phyloP scores from a whole-genome alignment of 1,140 invertebrate species.

The Aphis gossypii region DNA sequence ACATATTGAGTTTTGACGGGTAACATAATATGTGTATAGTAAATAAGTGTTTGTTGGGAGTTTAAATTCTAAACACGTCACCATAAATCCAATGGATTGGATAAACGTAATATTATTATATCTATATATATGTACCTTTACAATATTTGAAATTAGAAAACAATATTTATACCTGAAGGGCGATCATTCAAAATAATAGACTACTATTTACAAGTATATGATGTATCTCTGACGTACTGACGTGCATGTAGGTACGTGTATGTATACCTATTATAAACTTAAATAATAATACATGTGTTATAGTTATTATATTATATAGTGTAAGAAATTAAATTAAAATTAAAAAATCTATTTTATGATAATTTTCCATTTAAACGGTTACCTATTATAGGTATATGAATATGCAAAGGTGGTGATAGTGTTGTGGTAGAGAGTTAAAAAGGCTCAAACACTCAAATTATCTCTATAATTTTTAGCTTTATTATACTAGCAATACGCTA shows the following conservation, averaged over 20 bases:
- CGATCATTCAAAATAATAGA: constrained; percentile 37
- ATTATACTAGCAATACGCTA: too few relatives aligned
- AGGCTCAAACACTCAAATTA: too few relatives aligned
- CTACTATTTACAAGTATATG: not conserved
- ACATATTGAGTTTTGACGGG: constrained; percentile 11
- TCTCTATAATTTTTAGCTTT: too few relatives aligned
- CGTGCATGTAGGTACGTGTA: not conserved
- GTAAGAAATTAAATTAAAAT: not conserved
- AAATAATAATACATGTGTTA: not conserved
- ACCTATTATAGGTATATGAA: too few relatives aligned
- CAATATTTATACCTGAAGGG: constrained; percentile 35
- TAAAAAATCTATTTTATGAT: not conserved
- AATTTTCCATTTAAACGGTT: not conserved
- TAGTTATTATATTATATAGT: not conserved
- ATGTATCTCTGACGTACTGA: not conserved
- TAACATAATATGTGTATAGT: not conserved
- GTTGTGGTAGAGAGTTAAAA: too few relatives aligned
- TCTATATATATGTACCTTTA: not conserved
- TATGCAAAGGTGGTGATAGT: too few relatives aligned
- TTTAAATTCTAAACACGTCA: constrained; percentile 48
- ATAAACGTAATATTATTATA: not conserved
- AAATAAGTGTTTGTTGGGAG: not conserved
- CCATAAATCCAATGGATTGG: constrained; percentile 38
- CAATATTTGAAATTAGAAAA: constrained; percentile 47
- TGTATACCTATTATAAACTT: not conserved